Conservation (phyloP, 92 coral and sea anemone genomes). For the Pocillopora grandis region DNA sequence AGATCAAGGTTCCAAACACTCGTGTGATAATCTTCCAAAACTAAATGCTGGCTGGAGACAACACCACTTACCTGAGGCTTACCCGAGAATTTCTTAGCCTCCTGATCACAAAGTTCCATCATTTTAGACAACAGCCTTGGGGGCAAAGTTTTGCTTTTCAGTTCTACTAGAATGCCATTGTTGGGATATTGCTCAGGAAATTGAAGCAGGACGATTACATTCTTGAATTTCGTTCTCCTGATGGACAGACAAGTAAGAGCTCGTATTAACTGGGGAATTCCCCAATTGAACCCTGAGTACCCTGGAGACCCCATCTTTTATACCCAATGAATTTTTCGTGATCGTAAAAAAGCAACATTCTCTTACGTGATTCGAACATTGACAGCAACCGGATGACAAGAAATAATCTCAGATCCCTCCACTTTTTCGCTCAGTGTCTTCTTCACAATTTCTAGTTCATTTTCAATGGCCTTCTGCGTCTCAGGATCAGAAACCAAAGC, state of each 20-base stretch:
- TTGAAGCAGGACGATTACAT: slow-evolving; percentile 83
- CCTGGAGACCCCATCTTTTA: neutral
- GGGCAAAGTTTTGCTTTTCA: slow-evolving; percentile 89
- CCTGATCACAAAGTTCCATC: slow-evolving; percentile 88
- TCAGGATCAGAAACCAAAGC: slow-evolving; percentile 55
- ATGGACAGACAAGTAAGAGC: neutral
- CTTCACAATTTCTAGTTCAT: slow-evolving; percentile 69
- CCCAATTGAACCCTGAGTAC: neutral
- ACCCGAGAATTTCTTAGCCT: slow-evolving; percentile 76
- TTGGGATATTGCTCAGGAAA: slow-evolving; percentile 81
- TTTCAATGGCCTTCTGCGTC: slow-evolving; percentile 61
- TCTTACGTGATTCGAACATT: slow-evolving; percentile 90
- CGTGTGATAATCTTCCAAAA: no score
- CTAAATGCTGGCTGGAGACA: no score
- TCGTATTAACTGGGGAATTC: neutral
- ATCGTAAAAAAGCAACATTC: neutral
- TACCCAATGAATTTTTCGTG: no score
- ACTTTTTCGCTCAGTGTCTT: slow-evolving; percentile 65
- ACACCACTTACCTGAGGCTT: slow-evolving; percentile 75
- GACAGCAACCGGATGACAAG: slow-evolving; percentile 81
- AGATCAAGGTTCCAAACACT: no score
- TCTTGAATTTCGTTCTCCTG: slow-evolving; percentile 88
- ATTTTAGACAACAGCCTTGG: slow-evolving; percentile 79
- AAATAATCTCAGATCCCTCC: slow-evolving; percentile 80
- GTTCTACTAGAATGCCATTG: slow-evolving; percentile 68